Base-by-base conservation (phyloP, 2,113 vertebrate species). In the Nibea coibor region DNA sequence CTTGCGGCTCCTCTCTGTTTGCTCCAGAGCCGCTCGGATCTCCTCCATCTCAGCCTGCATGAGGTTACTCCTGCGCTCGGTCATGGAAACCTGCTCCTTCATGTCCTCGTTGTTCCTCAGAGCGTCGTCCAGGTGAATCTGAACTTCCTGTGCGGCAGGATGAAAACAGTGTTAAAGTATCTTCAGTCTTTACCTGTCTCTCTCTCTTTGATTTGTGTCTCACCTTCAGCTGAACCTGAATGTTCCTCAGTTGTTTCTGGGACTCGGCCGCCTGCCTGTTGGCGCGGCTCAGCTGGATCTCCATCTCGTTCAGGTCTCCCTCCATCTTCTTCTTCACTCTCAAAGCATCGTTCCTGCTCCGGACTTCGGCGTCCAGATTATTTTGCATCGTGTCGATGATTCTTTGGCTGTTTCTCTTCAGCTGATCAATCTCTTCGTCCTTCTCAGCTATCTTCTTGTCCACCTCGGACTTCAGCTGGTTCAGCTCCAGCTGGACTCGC, bases 1-100 rank as follows among this genome's bases (percentile, higher is more conserved):
- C 53, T 87, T 90, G 24, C 89, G 85, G 71, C 88, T 87, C 16
- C 87, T 77, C 86, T 91, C 91, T 0, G 88, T 96, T 86, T 97
- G 96, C 67, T 97, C 96, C 88, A 97, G 87, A 2, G 90, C 93
- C n/a, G 88, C 91, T 51, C 89, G 43, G 66, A 91, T 28, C 67
- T 92, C 89, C 68, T 92, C 90, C 35, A 87, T 76, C 24, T 91
- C 90, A 0, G 90, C 79, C 82, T 83, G 86, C 50, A 87, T 3
- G 10, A 97, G 92, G 73, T 93, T 94, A 53, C 92, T 96, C 70
- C 96, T 95, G 88, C 96, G 96, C 87, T 97, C 97, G 1, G 93
- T 87, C 87, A 96, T 93, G 68, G 94, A 90, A 43, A 96, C 87
- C 57, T 97, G 96, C 82, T 97, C 97, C 67, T 96, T 97, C 68